Evolutionary conservation across 2,888 invertebrate species (phyloP).

Genomic region (Linnaemya tessellans): DNA sequence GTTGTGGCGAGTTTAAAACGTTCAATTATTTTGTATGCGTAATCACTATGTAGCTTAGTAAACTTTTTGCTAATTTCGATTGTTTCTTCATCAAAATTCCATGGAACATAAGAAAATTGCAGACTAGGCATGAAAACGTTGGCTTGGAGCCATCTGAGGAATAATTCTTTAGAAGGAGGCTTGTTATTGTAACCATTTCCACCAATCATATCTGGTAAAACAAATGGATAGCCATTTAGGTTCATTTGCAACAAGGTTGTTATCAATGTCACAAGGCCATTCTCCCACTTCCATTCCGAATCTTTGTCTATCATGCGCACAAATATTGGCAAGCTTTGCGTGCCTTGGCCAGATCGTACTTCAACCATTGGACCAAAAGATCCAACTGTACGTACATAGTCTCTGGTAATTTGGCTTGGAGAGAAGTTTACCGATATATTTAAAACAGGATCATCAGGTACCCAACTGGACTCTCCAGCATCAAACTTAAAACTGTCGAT

Average conservation of each 20-base stretch:
- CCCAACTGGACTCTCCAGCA: constrained; percentile 88
- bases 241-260: constrained; percentile 85
- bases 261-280: constrained; percentile 88
- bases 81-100: constrained; percentile 87
- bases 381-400: constrained; percentile 85
- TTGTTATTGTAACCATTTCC: constrained; percentile 86
- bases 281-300: constrained; percentile 86
- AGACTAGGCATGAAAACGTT: constrained; percentile 90
- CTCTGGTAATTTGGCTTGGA: constrained; percentile 83
- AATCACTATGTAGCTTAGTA: constrained; percentile 87
- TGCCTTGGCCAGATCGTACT: constrained; percentile 86
- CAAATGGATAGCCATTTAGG: constrained; percentile 85
- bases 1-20: constrained; percentile 86
- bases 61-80: constrained; percentile 86
- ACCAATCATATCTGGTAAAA: constrained; percentile 91
- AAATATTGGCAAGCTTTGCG: constrained; percentile 87
- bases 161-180: constrained; percentile 85
- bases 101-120: constrained; percentile 91
- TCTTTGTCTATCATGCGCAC: constrained; percentile 90
- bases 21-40: constrained; percentile 86
- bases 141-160: constrained; percentile 90
- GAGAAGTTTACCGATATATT: constrained; percentile 84
- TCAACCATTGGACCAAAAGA: constrained; percentile 86
- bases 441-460: constrained; percentile 85
- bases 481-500: constrained; percentile 91